A percentile compares a stretch with the other conserved stretches of the same genome.
phyloP scores from a whole-genome alignment of 2,113 vertebrate species.

The Mirza zaza region DNA sequence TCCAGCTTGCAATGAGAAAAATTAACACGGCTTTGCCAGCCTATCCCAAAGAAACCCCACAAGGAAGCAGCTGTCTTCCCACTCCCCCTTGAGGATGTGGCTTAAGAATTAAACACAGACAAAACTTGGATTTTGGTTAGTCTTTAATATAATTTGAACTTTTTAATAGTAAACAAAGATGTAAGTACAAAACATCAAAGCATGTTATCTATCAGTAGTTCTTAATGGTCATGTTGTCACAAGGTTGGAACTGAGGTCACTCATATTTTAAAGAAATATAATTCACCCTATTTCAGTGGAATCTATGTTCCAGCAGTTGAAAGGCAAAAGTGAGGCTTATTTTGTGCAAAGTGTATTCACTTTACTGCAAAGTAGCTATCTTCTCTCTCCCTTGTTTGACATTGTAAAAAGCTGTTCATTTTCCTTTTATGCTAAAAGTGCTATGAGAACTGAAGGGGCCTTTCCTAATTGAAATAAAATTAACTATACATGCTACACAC shows the following conservation, averaged over 20 bases:
- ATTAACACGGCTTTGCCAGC: neutral
- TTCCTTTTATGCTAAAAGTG: slow-evolving; percentile 44
- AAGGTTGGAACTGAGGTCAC: neutral
- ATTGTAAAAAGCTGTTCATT: slow-evolving; percentile 6
- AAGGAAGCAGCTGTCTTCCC: neutral
- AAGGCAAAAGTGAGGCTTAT: neutral
- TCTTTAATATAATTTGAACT: slow-evolving; percentile 57
- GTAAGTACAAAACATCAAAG: slow-evolving; percentile 22
- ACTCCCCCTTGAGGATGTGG: too few species aligned
- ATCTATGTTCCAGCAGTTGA: neutral
- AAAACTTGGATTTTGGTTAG: slow-evolving; percentile 9
- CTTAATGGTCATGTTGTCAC: slow-evolving; percentile 3
- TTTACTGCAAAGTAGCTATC: slow-evolving; percentile 21
- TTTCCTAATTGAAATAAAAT: slow-evolving; percentile 51
- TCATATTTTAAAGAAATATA: neutral
- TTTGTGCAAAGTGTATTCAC: slow-evolving; percentile 6
- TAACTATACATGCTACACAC: neutral
- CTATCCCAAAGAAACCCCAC: neutral
- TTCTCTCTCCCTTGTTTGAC: neutral
- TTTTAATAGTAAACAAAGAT: slow-evolving; percentile 53
- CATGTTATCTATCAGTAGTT: slow-evolving; percentile 63
- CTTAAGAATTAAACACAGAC: slow-evolving; percentile 16
- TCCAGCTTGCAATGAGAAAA: neutral
- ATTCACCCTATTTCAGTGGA: neutral
- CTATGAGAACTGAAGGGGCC: neutral